These are phyloP conservation scores for Drosophila prostipennis DNA, from an alignment of 2,888 invertebrate species.

Conservation along the genomic window DNA sequence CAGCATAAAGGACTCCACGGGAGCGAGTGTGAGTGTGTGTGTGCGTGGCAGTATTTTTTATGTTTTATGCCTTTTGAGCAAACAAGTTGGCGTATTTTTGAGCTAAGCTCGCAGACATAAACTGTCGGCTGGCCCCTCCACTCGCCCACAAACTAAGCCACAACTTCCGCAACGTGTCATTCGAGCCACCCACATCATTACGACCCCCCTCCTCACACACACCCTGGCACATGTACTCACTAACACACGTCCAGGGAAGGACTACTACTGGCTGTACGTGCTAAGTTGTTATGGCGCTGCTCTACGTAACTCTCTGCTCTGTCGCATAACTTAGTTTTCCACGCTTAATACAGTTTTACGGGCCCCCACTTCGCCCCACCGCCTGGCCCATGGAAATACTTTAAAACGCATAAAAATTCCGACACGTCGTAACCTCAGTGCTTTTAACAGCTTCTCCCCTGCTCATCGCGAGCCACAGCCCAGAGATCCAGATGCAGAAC, in stretches of 20 bases:
- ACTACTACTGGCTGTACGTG: conserved; percentile 37
- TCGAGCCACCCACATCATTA: conserved; percentile 19
- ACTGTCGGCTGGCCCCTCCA: conserved; percentile 32
- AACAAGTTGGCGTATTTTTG: conserved; percentile 75
- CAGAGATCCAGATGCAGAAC: conserved; percentile 4
- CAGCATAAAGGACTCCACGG: conserved; percentile 46
- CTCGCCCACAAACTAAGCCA: conserved; percentile 56
- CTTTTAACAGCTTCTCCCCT: conserved; percentile 58
- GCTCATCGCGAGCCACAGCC: conserved; percentile 10
- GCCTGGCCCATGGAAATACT: conserved; percentile 64
- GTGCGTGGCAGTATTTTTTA: conserved; percentile 46
- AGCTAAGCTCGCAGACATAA: conserved; percentile 60
- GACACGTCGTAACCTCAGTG: conserved; percentile 74
- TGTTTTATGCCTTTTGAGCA: conserved; percentile 76
- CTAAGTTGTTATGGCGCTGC: conserved; percentile 54
- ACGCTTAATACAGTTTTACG: conserved; percentile 77
- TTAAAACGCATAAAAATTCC: conserved; percentile 78
- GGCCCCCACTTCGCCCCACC: conserved; percentile 33
- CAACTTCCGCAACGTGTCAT: conserved; percentile 79
- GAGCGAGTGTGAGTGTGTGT: neutral
- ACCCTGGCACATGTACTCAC: neutral
- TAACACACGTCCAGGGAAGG: conserved; percentile 28
- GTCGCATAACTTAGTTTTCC: conserved; percentile 77
- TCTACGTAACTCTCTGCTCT: conserved; percentile 65
- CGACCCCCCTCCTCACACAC: neutral